phyloP scores from a whole-genome alignment of 2,888 invertebrate genomes.

The Epinotia demarniana region DNA sequence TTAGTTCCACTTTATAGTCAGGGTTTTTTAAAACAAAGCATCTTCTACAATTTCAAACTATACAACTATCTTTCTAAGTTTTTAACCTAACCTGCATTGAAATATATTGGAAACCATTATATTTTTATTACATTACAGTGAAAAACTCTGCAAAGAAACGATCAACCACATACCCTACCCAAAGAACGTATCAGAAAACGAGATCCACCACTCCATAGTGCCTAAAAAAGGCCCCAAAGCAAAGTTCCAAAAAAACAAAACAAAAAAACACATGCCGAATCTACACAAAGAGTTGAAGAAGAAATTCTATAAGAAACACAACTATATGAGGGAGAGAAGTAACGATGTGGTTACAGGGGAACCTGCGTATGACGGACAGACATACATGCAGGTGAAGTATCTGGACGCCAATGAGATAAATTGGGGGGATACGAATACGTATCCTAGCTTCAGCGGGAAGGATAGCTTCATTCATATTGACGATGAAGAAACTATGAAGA shows the following conservation, averaged over 20 bases:
- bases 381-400: conserved; percentile 82
- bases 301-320: conserved; percentile 69
- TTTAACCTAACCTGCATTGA: too few species aligned
- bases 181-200: conserved; percentile 64
- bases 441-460: conserved; percentile 92
- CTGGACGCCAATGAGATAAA: conserved; percentile 72
- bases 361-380: conserved; percentile 71
- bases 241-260: conserved; percentile 66
- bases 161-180: conserved; percentile 64
- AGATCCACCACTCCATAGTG: conserved; percentile 71
- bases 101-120: background rate
- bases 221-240: conserved; percentile 74
- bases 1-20: too few species aligned
- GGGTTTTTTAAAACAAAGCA: too few species aligned
- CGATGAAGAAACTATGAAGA: conserved; percentile 93
- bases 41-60: too few species aligned
- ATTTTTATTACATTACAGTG: conserved; percentile 55
- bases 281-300: conserved; percentile 65
- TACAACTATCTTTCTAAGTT: too few species aligned
- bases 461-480: conserved; percentile 95
- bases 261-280: conserved; percentile 65
- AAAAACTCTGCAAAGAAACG: conserved; percentile 67
- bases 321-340: conserved; percentile 58
- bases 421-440: conserved; percentile 76
- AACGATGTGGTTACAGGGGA: conserved; percentile 67